phyloP scores from a whole-genome alignment of 2,888 invertebrate genomes.

The Dendrolimus houi region DNA sequence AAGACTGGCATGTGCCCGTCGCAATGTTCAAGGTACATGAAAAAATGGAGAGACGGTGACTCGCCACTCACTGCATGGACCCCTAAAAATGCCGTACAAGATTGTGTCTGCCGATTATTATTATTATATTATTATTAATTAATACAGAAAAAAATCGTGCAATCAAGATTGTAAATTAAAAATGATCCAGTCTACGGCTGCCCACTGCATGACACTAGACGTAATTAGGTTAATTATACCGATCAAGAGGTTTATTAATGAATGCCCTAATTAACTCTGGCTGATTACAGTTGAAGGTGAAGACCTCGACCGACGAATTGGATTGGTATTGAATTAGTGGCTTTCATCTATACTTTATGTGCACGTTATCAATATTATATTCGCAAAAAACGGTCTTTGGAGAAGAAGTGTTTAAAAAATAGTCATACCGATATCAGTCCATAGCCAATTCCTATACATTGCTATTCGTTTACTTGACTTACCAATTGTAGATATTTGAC shows the following conservation, averaged over 20 bases:
- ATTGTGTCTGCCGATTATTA: too few species aligned
- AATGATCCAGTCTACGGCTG: slow-evolving; percentile 16
- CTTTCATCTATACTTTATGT: not conserved
- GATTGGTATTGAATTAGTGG: slow-evolving; percentile 1
- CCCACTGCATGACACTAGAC: slow-evolving; percentile 40
- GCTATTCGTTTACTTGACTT: too few species aligned
- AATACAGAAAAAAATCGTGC: slow-evolving; percentile 37
- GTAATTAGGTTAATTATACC: slow-evolving; percentile 66
- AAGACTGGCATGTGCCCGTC: too few species aligned
- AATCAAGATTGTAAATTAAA: slow-evolving; percentile 40
- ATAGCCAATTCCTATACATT: too few species aligned
- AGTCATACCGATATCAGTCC: too few species aligned
- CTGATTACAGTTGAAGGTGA: slow-evolving; percentile 31
- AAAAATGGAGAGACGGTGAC: too few species aligned
- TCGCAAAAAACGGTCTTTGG: too few species aligned
- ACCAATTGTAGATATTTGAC: too few species aligned
- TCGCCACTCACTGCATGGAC: too few species aligned
- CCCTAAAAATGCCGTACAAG: too few species aligned
- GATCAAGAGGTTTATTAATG: slow-evolving; percentile 55
- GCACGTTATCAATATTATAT: not conserved
- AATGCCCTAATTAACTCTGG: slow-evolving; percentile 50
- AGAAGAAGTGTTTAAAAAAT: too few species aligned
- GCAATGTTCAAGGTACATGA: too few species aligned
- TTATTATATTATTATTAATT: slow-evolving; percentile 16
- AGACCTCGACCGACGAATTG: slow-evolving; percentile 7